phyloP scores from a whole-genome alignment of 2,113 vertebrate genomes.

The Columba livia region DNA sequence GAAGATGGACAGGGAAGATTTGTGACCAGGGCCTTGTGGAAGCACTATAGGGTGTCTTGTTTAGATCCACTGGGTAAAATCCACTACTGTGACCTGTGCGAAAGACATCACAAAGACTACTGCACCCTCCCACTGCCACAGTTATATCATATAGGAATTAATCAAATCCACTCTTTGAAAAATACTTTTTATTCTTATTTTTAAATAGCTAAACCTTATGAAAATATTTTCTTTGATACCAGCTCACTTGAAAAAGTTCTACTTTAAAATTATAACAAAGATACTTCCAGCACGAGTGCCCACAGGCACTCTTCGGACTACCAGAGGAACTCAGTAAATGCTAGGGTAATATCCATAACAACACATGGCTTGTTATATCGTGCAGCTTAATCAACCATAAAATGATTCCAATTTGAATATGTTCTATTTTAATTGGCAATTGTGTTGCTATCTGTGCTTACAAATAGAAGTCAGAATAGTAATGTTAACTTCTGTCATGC shows the following conservation, averaged over 20 bases:
- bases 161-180: not conserved
- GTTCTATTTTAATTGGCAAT: slow-evolving; percentile 30
- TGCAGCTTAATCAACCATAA: slow-evolving; percentile 24
- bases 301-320: not conserved
- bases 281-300: not conserved
- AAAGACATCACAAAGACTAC: not conserved
- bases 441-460: slow-evolving; percentile 18
- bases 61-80: not conserved
- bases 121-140: not conserved
- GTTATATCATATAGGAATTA: not conserved
- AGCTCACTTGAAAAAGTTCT: not conserved
- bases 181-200: not conserved
- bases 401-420: slow-evolving; percentile 13
- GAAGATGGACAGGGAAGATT: not conserved
- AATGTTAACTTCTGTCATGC: slow-evolving; percentile 56
- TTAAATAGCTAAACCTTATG: not conserved
- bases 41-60: not conserved
- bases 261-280: not conserved
- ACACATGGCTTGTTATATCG: not conserved
- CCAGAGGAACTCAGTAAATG: not conserved
- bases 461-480: slow-evolving; percentile 21
- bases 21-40: not conserved
- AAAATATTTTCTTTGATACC: not conserved
- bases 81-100: not conserved
- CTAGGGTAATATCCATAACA: not conserved